A percentile compares a stretch with the other conserved stretches of the same genome.
Conservation (phyloP, 2,888 invertebrate genomes). For the Sipha maydis region DNA sequence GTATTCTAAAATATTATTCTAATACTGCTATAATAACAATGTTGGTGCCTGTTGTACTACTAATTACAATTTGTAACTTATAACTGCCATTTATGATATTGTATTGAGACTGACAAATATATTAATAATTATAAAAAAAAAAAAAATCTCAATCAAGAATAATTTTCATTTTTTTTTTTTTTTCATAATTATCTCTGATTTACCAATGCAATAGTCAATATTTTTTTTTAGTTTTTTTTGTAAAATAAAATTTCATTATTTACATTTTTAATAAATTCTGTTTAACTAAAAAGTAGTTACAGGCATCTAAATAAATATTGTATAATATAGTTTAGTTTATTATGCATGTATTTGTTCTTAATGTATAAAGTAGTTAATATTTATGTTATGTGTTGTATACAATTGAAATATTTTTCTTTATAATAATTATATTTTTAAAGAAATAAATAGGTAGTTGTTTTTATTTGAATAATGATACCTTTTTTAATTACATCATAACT, state of each 20-base stretch:
- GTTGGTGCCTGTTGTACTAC: constrained; percentile 55
- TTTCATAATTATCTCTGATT: no score
- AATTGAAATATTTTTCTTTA: constrained; percentile 35
- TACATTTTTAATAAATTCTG: neutral
- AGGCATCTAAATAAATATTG: constrained; percentile 31
- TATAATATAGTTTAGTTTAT: constrained; percentile 12
- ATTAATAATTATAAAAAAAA: constrained; percentile 27
- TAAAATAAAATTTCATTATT: neutral
- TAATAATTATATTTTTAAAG: constrained; percentile 42
- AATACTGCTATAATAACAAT: constrained; percentile 6
- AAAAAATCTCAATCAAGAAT: neutral
- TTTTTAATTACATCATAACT: neutral
- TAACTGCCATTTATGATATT: constrained; percentile 51
- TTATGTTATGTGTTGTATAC: neutral
- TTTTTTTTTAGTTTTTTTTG: neutral
- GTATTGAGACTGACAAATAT: constrained; percentile 55
- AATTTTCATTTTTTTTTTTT: neutral
- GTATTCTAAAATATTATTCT: neutral
- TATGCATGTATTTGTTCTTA: neutral
- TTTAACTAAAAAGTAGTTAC: constrained; percentile 17
- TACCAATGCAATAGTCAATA: neutral
- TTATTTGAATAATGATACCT: constrained; percentile 1
- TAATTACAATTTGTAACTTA: constrained; percentile 51
- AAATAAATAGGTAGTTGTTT: neutral
- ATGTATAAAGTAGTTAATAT: constrained; percentile 17